A percentile compares a stretch with the other conserved stretches of the same genome.
phyloP scores from a whole-genome alignment of 2,113 vertebrate species.

The Coregonus clupeaformis region DNA sequence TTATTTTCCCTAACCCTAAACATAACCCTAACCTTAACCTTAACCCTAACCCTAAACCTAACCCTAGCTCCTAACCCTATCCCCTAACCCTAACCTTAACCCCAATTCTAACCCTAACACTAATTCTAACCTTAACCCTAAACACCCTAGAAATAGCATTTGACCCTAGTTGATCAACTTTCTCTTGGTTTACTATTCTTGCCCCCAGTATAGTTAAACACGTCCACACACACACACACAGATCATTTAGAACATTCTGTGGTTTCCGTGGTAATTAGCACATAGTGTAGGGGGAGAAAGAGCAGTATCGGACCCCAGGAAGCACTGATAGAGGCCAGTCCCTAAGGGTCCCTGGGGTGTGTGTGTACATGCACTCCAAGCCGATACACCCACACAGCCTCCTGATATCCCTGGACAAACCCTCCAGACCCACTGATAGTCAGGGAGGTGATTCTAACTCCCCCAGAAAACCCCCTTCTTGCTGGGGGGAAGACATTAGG shows the following conservation, averaged over 20 bases:
- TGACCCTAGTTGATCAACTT: too few species aligned
- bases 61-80: too few species aligned
- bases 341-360: conserved; percentile 43
- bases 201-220: too few species aligned
- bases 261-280: conserved; percentile 37
- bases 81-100: too few species aligned
- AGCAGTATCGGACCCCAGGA: conserved; percentile 57
- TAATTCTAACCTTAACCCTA: too few species aligned
- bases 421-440: conserved; percentile 75
- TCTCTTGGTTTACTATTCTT: too few species aligned
- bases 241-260: conserved; percentile 33
- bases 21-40: too few species aligned
- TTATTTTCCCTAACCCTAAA: too few species aligned
- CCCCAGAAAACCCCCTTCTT: conserved; percentile 38
- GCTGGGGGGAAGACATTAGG: conserved; percentile 54
- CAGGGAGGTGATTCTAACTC: conserved; percentile 76
- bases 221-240: conserved; percentile 17
- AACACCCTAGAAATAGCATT: too few species aligned
- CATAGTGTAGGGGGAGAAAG: conserved; percentile 41
- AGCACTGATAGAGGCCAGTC: conserved; percentile 54
- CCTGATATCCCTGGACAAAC: conserved; percentile 51
- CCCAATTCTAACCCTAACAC: too few species aligned
- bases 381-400: conserved; percentile 81
- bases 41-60: too few species aligned
- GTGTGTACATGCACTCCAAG: conserved; percentile 48